Evolutionary conservation across 2,113 vertebrate species (phyloP).

Genomic region (Hyaena hyaena): DNA sequence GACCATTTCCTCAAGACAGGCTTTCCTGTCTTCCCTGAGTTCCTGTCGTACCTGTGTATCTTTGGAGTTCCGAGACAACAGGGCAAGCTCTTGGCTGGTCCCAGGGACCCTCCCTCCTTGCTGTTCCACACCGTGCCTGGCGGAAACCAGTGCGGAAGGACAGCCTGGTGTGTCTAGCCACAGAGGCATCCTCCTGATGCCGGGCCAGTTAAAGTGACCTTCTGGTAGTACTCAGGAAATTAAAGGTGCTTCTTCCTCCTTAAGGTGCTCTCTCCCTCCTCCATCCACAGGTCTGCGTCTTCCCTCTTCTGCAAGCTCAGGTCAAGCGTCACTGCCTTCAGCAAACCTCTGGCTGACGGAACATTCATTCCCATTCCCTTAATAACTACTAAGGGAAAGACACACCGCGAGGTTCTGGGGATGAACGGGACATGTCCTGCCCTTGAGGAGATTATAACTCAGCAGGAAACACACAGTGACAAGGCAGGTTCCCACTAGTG

Average conservation of each 20-base stretch:
- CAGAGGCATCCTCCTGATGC: not conserved
- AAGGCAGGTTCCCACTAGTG: not conserved
- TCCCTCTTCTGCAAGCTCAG: not conserved
- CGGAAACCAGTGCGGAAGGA: not conserved
- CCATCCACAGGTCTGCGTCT: not conserved
- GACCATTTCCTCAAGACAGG: not conserved
- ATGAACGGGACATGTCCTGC: not conserved
- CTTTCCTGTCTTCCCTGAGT: not conserved
- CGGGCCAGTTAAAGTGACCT: not conserved
- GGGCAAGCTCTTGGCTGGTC: not conserved
- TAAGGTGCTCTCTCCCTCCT: not conserved
- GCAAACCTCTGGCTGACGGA: not conserved
- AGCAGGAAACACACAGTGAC: not conserved
- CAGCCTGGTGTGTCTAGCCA: not conserved
- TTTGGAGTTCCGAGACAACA: not conserved
- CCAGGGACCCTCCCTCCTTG: not conserved
- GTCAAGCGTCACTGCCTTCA: not conserved
- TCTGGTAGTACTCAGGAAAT: not conserved
- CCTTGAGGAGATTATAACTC: not conserved
- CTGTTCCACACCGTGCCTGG: not conserved
- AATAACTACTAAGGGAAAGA: not conserved
- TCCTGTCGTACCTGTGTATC: no score
- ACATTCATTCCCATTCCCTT: not conserved
- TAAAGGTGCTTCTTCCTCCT: not conserved
- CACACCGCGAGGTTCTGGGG: not conserved